Evolutionary conservation across 2,113 vertebrate species (phyloP), one percentile per base, ranked within the genome.

Genomic region (Vicugna pacos): DNA sequence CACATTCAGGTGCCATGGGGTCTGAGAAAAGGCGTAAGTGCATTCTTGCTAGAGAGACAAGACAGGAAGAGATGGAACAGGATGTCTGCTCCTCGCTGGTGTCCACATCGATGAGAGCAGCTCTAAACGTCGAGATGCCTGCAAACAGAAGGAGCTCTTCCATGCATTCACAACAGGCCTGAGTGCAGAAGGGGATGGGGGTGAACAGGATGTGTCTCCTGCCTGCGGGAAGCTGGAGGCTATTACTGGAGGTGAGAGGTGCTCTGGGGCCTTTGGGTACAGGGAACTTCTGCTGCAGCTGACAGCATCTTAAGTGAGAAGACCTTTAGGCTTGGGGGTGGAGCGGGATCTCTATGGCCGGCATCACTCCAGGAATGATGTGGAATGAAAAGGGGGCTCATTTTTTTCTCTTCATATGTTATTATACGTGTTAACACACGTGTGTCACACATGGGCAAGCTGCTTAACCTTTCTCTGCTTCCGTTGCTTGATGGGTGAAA

Each of bases 201-300:
- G 32, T 20, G 6, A 22, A 10, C 6, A 70, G 30, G 52, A 32
- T 0, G 0, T 1, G 35, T 48, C 3, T 26, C 48, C 22, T 35
- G 38, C 8, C 38, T 20, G 38, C 17, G 12, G 12, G 26, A 48
- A 88, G 54, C 60, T 35, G 16, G 12, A 82, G 38, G 46, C 22
- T 58, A 0, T 87, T 77, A n/a, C 24, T 8, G 1, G 75, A 65
- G 54, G 35, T 90, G 69, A 65, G 48, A 79, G 26, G 17, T 1
- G 22, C 30, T 15, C 1, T 0, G 13, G 19, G 38, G 22, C 11
- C 46, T 54, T 48, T 56, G 60, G n/a, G 4, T 64, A 4, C 42
- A 15, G 64, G 42, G 30, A 35, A 11, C 28, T 70, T 52, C 35
- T 14, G 12, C 72, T 24, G 16, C 13, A 32, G 3, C 58, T 8